Conservation (phyloP, 2,113 vertebrate genomes). For the cattle (Bos taurus) region ARS-UCD2.0 NC_037338.1:79742001-79742500, state of each 20-base stretch:
- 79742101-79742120: not conserved
- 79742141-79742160: not conserved
- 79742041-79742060: accelerated
- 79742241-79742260: not conserved
- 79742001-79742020: not conserved
- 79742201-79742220: not conserved
- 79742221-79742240: not conserved
- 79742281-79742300: not conserved
- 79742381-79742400: not conserved
- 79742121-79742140: not conserved
- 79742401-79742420: not conserved
- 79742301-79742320: not conserved
- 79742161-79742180: not conserved
- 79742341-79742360: not conserved
- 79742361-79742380: not conserved
- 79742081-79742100: not conserved
- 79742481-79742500: not conserved
- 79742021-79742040: not conserved
- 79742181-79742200: not conserved
- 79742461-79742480: not conserved
- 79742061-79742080: not conserved
- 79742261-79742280: not conserved
- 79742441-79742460: not conserved
- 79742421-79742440: not conserved
- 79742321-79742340: not conserved